Percentiles rank a stretch among this genome's conserved stretches.
phyloP scores from a whole-genome alignment of 1,140 invertebrate genomes.

The Holcopasites calliopsidis region DNA sequence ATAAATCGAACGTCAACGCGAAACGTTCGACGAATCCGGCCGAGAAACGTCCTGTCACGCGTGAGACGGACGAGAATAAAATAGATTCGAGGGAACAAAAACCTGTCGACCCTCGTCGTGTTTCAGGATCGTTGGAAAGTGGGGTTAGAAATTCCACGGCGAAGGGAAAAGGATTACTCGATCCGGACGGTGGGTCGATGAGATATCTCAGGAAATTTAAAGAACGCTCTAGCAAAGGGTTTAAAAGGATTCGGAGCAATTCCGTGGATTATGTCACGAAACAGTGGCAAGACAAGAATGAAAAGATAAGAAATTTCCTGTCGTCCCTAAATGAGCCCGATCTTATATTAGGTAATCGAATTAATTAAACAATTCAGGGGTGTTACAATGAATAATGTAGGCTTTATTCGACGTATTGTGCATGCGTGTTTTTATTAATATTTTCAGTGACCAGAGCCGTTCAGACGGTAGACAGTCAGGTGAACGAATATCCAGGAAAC shows the following conservation, averaged over 20 bases:
- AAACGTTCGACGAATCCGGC: background rate
- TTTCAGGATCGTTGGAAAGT: background rate
- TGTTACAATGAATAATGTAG: background rate
- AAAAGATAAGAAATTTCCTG: background rate
- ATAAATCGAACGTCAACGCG: background rate
- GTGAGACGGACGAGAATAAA: background rate
- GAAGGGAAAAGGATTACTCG: background rate
- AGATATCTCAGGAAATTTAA: background rate
- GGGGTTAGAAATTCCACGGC: background rate
- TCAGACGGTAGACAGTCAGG: background rate
- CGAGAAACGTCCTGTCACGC: background rate
- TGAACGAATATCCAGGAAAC: background rate
- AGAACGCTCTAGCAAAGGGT: background rate
- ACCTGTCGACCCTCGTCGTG: background rate
- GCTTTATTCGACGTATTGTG: too few relatives aligned
- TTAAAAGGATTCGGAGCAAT: background rate
- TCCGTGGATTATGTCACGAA: background rate
- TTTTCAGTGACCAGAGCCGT: constrained; percentile 19
- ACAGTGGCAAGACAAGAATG: background rate
- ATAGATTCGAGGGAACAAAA: background rate
- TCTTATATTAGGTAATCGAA: constrained; percentile 8
- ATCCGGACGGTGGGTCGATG: background rate
- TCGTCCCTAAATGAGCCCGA: background rate
- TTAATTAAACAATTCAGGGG: background rate
- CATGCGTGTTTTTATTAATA: too few relatives aligned